Conservation (phyloP, 2,113 vertebrate species). For the Myiozetetes cayanensis region DNA sequence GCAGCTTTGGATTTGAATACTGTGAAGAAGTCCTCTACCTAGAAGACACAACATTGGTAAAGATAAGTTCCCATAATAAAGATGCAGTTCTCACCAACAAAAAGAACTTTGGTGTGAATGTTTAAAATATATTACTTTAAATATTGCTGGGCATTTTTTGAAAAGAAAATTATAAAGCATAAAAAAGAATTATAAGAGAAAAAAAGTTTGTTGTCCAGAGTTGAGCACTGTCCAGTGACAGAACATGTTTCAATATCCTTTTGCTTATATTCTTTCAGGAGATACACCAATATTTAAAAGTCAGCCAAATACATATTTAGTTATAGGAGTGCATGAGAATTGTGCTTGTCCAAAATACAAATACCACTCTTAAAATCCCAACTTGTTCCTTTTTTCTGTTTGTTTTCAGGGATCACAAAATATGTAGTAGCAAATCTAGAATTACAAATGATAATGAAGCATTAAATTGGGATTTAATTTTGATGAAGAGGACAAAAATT, state of each 20-base stretch:
- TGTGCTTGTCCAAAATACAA: neutral
- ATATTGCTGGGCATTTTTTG: neutral
- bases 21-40: neutral
- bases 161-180: neutral
- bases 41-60: neutral
- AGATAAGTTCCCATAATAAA: neutral
- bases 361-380: neutral
- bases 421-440: neutral
- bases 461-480: neutral
- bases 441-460: neutral
- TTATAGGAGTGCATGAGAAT: neutral
- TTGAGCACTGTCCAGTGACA: neutral
- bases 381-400: neutral
- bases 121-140: neutral
- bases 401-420: neutral
- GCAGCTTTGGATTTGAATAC: neutral
- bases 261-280: neutral
- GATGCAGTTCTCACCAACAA: neutral
- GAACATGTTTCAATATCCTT: neutral
- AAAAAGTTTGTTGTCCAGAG: neutral
- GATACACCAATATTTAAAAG: neutral
- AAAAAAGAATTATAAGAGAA: neutral
- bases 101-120: neutral
- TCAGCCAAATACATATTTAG: rapidly evolving
- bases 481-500: neutral